These are phyloP conservation scores for Sebastes steindachneri DNA, from an alignment of 2,797 vertebrate genomes.

Conservation along the genomic window DNA sequence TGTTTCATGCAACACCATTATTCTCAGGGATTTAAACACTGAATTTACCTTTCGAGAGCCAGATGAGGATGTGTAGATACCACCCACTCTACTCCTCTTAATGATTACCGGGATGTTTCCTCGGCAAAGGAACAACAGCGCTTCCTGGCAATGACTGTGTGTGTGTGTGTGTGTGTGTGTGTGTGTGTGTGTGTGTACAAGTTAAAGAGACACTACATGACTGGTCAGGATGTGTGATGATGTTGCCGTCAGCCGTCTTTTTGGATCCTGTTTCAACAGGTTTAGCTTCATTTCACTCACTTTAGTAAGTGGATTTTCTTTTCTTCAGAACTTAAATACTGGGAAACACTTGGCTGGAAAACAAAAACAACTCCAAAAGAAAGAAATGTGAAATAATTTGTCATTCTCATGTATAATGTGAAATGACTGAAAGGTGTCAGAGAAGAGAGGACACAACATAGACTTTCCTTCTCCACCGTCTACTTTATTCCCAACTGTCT, in stretches of 20 bases:
- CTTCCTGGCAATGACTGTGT: conserved; percentile 12
- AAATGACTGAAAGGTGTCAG: neutral
- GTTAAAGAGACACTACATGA: neutral
- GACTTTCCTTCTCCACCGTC: conserved; percentile 53
- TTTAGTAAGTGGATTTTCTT: neutral
- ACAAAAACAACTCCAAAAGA: neutral
- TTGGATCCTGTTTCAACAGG: neutral
- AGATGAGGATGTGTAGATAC: neutral
- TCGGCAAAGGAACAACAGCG: neutral
- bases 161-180: neutral
- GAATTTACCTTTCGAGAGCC: conserved; percentile 10
- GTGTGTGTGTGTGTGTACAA: neutral
- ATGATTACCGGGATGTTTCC: conserved; percentile 1
- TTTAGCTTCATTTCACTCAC: neutral
- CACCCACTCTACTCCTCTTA: neutral
- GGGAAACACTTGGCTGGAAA: neutral
- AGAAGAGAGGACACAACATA: conserved; percentile 47
- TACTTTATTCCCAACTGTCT: conserved; percentile 76
- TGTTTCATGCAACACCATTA: conserved; percentile 2
- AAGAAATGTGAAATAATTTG: neutral
- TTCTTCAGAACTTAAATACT: neutral
- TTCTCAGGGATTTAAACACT: conserved; percentile 8
- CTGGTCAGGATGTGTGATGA: neutral
- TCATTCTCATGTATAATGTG: neutral
- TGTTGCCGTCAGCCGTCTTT: neutral